Evolutionary conservation across 1,140 invertebrate genomes (phyloP).

Genomic region (Onthophagus taurus): DNA sequence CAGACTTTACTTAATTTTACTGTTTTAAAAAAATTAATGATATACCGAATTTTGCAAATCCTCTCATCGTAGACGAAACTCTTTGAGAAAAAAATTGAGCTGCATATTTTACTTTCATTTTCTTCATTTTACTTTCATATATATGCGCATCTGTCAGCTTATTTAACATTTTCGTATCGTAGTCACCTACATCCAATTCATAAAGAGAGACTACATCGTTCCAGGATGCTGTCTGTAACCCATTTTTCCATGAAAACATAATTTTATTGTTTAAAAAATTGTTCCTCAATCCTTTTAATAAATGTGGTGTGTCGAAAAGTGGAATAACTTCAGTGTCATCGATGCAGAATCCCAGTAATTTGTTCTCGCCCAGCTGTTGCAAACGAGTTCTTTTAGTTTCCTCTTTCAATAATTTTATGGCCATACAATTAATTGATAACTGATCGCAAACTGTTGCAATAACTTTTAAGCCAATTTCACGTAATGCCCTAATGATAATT

Average conservation of each 20-base stretch:
- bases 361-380: no score
- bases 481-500: background rate
- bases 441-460: slow-evolving; percentile 19
- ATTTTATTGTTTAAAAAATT: slow-evolving; percentile 2
- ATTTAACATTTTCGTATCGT: slow-evolving; percentile 12
- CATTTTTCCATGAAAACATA: background rate
- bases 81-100: background rate
- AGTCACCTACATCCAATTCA: slow-evolving; percentile 9
- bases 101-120: slow-evolving; percentile 20
- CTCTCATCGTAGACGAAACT: background rate
- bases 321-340: slow-evolving; percentile 10
- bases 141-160: slow-evolving; percentile 16
- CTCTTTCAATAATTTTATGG: background rate
- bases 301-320: slow-evolving; percentile 11
- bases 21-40: background rate
- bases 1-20: background rate
- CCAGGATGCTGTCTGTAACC: slow-evolving; percentile 8
- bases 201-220: slow-evolving; percentile 7
- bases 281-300: slow-evolving; percentile 13
- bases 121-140: slow-evolving; percentile 12
- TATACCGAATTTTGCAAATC: slow-evolving; percentile 2
- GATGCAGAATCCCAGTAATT: slow-evolving; percentile 8
- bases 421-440: slow-evolving; percentile 9
- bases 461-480: slow-evolving; percentile 6
- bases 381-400: no score